phyloP scores from a whole-genome alignment of 2,888 invertebrate species.

The Ochlodes sylvanus region DNA sequence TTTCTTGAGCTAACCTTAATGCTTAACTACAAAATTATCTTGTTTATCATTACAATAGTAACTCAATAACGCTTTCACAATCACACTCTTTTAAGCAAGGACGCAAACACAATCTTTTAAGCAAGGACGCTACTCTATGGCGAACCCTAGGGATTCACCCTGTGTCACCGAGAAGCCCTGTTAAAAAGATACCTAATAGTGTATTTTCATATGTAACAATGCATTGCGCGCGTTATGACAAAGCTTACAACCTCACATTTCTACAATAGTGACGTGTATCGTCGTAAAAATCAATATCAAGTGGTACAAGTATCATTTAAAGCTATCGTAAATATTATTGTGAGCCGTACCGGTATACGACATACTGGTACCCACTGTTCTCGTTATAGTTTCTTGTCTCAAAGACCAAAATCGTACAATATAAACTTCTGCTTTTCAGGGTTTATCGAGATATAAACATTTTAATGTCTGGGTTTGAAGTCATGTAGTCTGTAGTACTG shows the following conservation, averaged over 20 bases:
- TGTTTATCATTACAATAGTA: too few relatives aligned
- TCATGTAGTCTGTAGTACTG: neutral
- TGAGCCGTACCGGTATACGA: slow-evolving; percentile 2
- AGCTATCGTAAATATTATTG: slow-evolving; percentile 27
- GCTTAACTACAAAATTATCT: too few relatives aligned
- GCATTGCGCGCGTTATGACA: neutral
- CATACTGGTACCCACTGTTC: neutral
- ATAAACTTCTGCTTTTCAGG: slow-evolving; percentile 32
- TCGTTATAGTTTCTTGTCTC: slow-evolving; percentile 9
- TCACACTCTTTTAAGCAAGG: too few relatives aligned
- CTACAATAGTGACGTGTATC: slow-evolving; percentile 17
- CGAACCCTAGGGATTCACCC: too few relatives aligned
- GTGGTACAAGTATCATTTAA: slow-evolving; percentile 33
- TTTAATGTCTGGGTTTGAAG: slow-evolving; percentile 10
- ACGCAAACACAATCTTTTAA: too few relatives aligned
- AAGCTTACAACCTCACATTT: neutral
- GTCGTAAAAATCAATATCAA: slow-evolving; percentile 34
- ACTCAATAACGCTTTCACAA: too few relatives aligned
- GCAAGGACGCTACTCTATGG: too few relatives aligned
- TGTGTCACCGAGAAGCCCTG: too few relatives aligned
- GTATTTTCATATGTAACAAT: neutral
- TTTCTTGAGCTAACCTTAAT: too few relatives aligned
- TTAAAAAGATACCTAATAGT: neutral
- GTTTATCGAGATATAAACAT: slow-evolving; percentile 38
- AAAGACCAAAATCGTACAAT: slow-evolving; percentile 39